A percentile compares a stretch with the other conserved stretches of the same genome.
Evolutionary conservation across 2,888 invertebrate species (phyloP).

Genomic region (Agriotes lineatus): DNA sequence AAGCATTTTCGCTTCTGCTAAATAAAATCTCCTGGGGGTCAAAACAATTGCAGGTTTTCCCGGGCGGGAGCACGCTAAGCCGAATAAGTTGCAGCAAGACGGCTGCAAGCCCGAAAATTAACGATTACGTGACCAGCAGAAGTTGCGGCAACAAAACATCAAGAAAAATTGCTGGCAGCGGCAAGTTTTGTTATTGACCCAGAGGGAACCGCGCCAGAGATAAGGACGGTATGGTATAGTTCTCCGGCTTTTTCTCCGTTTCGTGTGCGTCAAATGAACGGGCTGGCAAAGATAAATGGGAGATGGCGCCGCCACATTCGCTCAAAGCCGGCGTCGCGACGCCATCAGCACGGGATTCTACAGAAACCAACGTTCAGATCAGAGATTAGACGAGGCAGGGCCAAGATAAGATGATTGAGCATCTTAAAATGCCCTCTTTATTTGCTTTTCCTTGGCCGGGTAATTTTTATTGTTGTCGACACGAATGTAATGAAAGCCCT

Average conservation of each 20-base stretch:
- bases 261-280: not conserved
- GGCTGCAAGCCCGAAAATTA: no score
- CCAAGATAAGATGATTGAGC: no score
- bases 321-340: not conserved
- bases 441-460: no score
- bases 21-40: no score
- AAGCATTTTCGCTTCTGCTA: no score
- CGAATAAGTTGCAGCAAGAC: no score
- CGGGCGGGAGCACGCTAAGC: no score
- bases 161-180: not conserved
- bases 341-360: not conserved
- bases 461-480: no score
- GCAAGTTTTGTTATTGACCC: not conserved
- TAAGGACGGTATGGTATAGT: not conserved
- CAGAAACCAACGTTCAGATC: not conserved
- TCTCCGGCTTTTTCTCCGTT: not conserved
- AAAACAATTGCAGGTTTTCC: no score
- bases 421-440: no score
- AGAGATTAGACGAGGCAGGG: no score
- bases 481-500: no score
- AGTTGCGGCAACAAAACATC: not conserved
- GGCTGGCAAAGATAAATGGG: not conserved
- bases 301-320: not conserved
- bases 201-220: not conserved
- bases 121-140: not conserved